Evolutionary conservation across 2,888 invertebrate species (phyloP), one percentile per base, ranked within the genome.

Genomic region (Podotricha telesiphe): DNA sequence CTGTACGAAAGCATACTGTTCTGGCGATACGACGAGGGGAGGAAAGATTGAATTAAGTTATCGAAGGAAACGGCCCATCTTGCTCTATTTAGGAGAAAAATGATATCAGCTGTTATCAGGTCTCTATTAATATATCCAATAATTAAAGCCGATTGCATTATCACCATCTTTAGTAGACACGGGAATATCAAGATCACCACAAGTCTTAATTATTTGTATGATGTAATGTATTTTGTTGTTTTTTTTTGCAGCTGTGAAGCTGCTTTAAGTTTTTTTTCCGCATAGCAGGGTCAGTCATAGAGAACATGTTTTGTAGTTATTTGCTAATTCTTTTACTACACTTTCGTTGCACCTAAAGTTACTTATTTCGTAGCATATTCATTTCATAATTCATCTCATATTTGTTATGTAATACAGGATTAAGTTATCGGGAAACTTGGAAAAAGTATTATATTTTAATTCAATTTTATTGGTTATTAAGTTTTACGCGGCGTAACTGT

Each of bases 1-100:
- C 81, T 79, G 81, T 78, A 78, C 77, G 76, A 75, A 75, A 83
- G 80, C 86, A 84, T 87, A 87, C 86, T 85, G 84, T 82, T 59
- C 45, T 45, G 48, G 48, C 53, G 59, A 63, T 80, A 84, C 86
- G 87, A 89, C 82, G 86, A 86, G 87, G 91, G 90, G 87, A 84
- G 82, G 80, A 76, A 81, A 86, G 86, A 90, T 90, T 87, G 89
- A 90, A 91, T 91, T 91, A 91, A 88, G 84, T 87, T 87, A 89
- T 90, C 86, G 85, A 82, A 82, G 83, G 78, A 81, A 79, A 80
- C 82, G 78, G 77, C 80, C 81, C 76, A 78, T 78, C 77, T 76
- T 70, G 75, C 77, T 80, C 86, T 86, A 89, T 90, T 88, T 88
- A 90, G 89, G 84, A 82, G 80, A 84, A 83, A 83, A 86, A 86